Percentiles rank a stretch among this genome's conserved stretches.
Conservation (phyloP, 2,113 vertebrate species). For the Oenanthe oenanthe region DNA sequence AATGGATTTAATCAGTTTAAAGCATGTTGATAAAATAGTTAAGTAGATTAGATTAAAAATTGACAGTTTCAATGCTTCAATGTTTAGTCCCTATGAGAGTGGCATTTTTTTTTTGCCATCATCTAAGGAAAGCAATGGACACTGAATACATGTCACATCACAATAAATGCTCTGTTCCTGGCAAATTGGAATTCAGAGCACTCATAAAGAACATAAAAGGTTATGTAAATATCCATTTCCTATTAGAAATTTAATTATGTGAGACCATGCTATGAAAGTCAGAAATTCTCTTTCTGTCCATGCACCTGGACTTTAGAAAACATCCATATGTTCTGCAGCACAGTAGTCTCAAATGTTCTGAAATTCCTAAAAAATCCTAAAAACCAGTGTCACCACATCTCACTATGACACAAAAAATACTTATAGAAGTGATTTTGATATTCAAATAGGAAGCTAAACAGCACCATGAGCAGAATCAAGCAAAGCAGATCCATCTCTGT, state of each 20-base stretch:
- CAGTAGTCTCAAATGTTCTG: not conserved
- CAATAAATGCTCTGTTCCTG: not conserved
- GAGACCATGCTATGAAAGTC: not conserved
- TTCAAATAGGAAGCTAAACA: not conserved
- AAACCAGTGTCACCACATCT: no score
- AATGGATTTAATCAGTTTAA: constrained; percentile 17
- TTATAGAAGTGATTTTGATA: not conserved
- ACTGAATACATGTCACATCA: not conserved
- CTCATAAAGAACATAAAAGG: not conserved
- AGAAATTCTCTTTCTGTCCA: not conserved
- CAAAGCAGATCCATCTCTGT: not conserved
- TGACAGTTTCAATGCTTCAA: not conserved
- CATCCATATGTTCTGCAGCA: not conserved
- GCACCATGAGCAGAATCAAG: not conserved
- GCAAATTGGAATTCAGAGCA: not conserved
- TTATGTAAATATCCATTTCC: not conserved
- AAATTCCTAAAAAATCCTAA: not conserved
- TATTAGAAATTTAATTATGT: not conserved
- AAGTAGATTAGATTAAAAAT: constrained; percentile 33
- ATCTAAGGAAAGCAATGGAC: not conserved
- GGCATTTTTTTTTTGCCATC: not conserved
- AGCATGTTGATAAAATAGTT: constrained; percentile 26
- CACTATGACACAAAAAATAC: not conserved
- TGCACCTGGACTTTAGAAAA: not conserved
- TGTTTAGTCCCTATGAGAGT: not conserved